Conservation (phyloP, 2,113 vertebrate species). For the Chamaetylas fuelleborni region DNA sequence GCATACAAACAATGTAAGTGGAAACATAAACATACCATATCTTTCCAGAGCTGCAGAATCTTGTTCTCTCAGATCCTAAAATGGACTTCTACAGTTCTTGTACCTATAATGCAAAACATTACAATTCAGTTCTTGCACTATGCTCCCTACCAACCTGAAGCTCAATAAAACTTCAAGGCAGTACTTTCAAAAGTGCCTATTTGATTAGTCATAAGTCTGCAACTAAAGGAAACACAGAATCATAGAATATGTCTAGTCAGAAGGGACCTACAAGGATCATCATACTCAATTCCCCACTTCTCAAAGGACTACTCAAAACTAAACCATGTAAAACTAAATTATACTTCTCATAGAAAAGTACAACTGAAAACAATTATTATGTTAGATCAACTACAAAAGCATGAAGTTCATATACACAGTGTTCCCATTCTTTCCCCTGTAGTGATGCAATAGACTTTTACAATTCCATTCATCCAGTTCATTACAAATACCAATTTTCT, state of each 20-base stretch:
- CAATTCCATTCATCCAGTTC: neutral
- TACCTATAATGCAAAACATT: constrained; percentile 74
- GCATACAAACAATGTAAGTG: neutral
- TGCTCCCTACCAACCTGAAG: neutral
- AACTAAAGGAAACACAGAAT: neutral
- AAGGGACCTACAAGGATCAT: neutral
- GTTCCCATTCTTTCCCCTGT: neutral
- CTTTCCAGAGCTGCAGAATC: constrained; percentile 67
- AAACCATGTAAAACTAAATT: neutral
- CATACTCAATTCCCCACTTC: neutral
- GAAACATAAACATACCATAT: constrained; percentile 75
- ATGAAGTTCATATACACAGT: neutral
- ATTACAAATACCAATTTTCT: neutral
- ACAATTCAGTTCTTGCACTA: constrained; percentile 53
- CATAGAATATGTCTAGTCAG: neutral
- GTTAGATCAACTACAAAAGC: neutral
- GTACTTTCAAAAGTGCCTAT: neutral
- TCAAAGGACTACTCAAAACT: neutral
- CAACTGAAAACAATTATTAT: neutral
- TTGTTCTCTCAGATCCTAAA: constrained; percentile 66
- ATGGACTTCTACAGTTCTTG: constrained; percentile 61
- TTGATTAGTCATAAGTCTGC: neutral
- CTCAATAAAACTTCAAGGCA: neutral
- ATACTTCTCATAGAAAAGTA: neutral
- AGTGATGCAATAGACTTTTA: neutral